phyloP scores from a whole-genome alignment of 2,888 invertebrate genomes.

The Halictus ligatus region DNA sequence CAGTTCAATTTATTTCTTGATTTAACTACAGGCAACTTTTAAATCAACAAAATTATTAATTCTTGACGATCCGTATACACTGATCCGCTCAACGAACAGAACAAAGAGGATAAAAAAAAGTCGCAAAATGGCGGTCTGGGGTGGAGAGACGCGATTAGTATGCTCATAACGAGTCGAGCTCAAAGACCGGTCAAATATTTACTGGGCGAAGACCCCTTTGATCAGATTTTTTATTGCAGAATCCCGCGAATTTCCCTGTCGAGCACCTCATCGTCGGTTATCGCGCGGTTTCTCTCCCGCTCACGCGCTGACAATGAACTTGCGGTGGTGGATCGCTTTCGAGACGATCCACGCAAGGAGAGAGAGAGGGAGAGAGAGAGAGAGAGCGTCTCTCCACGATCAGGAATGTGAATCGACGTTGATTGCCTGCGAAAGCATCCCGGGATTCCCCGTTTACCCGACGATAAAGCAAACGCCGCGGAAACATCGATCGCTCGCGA shows the following conservation, averaged over 20 bases:
- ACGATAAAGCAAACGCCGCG: slow-evolving; percentile 43
- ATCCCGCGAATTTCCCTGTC: slow-evolving; percentile 64
- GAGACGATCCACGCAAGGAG: slow-evolving; percentile 29
- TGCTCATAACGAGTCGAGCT: slow-evolving; percentile 74
- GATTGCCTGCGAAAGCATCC: slow-evolving; percentile 54
- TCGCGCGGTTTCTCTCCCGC: background rate
- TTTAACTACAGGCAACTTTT: no score
- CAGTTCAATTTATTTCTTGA: no score
- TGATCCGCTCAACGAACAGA: background rate
- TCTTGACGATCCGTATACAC: background rate
- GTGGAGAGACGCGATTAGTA: slow-evolving; percentile 57
- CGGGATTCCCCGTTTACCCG: slow-evolving; percentile 41
- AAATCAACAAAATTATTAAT: no score
- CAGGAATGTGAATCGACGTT: slow-evolving; percentile 57
- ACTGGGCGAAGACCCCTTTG: slow-evolving; percentile 74
- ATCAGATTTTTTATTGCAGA: slow-evolving; percentile 80
- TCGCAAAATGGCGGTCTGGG: slow-evolving; percentile 4
- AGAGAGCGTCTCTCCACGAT: slow-evolving; percentile 18
- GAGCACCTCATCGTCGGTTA: background rate
- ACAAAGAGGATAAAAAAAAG: background rate
- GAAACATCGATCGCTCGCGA: slow-evolving; percentile 30
- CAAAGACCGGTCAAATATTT: slow-evolving; percentile 82
- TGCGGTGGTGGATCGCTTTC: slow-evolving; percentile 33
- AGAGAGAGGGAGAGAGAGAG: slow-evolving; percentile 10
- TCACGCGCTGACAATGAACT: slow-evolving; percentile 50